These are phyloP conservation scores for Tinea trinotella DNA, from an alignment of 2,888 invertebrate genomes.

Conservation along the genomic window DNA sequence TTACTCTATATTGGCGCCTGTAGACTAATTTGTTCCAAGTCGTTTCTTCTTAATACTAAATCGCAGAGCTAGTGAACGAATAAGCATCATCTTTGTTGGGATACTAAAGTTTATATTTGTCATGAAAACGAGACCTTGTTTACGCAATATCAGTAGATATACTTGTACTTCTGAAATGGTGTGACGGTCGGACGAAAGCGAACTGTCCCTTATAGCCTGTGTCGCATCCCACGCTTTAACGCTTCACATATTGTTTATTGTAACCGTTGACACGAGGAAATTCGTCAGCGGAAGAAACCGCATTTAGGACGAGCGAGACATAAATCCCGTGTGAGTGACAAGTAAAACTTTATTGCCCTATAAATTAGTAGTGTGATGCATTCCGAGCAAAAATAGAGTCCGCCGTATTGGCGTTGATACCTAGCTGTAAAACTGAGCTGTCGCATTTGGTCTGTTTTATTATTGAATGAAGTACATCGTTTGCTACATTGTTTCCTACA, in stretches of 20 bases:
- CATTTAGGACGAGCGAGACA: constrained; percentile 59
- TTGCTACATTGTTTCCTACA: neutral
- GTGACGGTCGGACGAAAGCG: constrained; percentile 48
- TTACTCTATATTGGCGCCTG: constrained; percentile 55
- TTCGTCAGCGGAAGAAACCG: constrained; percentile 65
- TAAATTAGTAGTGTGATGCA: constrained; percentile 56
- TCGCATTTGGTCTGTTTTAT: constrained; percentile 9
- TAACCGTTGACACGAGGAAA: constrained; percentile 63
- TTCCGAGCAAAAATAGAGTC: constrained; percentile 55
- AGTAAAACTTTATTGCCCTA: constrained; percentile 65
- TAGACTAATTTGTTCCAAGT: constrained; percentile 46
- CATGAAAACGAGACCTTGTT: constrained; percentile 60
- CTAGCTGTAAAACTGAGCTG: constrained; percentile 19
- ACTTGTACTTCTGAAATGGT: constrained; percentile 40
- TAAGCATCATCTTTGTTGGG: neutral
- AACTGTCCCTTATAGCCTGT: constrained; percentile 48
- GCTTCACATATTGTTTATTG: constrained; percentile 44
- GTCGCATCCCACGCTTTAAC: constrained; percentile 41
- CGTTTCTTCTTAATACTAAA: neutral
- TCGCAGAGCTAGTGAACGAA: neutral
- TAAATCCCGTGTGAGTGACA: constrained; percentile 67
- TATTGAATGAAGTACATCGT: constrained; percentile 1
- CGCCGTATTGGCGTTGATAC: constrained; percentile 49
- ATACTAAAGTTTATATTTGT: constrained; percentile 11
- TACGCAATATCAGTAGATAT: constrained; percentile 56